These are phyloP conservation scores for Iselma pallidipennis DNA, from an alignment of 2,888 invertebrate genomes.

Conservation along the genomic window DNA sequence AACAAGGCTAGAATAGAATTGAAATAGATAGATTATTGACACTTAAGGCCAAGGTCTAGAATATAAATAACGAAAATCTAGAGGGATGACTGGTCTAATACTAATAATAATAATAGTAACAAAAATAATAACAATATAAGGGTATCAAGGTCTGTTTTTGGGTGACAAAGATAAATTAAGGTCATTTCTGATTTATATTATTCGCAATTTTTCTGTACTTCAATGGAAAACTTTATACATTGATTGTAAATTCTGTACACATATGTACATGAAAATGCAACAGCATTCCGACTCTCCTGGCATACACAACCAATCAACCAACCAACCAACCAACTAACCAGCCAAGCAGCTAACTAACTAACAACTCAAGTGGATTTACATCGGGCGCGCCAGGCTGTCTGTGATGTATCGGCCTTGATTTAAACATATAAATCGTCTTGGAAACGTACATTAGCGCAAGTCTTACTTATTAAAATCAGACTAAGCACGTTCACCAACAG, in stretches of 20 bases:
- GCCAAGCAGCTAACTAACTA: background rate
- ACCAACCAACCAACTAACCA: constrained; percentile 2
- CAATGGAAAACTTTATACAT: constrained; percentile 1
- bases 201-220: background rate
- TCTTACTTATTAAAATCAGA: background rate
- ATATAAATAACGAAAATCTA: background rate
- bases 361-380: constrained; percentile 12
- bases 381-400: constrained; percentile 21
- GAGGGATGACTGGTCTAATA: background rate
- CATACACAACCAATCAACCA: constrained; percentile 8
- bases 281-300: no score
- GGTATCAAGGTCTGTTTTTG: no score
- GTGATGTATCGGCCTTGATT: constrained; percentile 20
- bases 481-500: background rate
- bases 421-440: background rate
- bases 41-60: background rate
- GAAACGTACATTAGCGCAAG: background rate
- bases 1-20: background rate
- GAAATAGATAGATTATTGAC: background rate
- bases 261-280: background rate
- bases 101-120: no score
- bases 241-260: background rate
- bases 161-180: no score
- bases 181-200: background rate
- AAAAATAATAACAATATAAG: no score